These are phyloP conservation scores for Leptura quadrifasciata DNA, from an alignment of 2,888 invertebrate species.

Conservation along the genomic window DNA sequence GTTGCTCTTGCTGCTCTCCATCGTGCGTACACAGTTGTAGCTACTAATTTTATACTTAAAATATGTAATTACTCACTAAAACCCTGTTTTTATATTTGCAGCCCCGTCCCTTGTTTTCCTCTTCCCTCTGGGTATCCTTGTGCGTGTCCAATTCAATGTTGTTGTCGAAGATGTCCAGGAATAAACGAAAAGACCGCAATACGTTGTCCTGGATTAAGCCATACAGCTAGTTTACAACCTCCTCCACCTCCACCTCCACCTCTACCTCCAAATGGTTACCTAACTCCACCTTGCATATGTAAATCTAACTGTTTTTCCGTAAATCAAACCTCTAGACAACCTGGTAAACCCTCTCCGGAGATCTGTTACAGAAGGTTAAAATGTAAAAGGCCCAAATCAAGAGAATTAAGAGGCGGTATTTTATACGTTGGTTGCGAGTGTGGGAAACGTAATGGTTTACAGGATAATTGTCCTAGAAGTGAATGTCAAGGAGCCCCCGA, in stretches of 20 bases:
- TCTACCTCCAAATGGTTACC: conserved; percentile 72
- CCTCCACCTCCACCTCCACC: conserved; percentile 76
- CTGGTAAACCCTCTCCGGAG: conserved; percentile 77
- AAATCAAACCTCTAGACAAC: conserved; percentile 77
- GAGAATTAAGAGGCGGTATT: conserved; percentile 76
- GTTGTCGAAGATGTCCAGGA: conserved; percentile 73
- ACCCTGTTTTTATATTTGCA: conserved; percentile 77
- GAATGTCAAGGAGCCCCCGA: conserved; percentile 74
- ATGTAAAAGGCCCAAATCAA: conserved; percentile 73
- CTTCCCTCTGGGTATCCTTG: conserved; percentile 67
- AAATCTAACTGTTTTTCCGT: conserved; percentile 74
- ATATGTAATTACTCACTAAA: conserved; percentile 76
- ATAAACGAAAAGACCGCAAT: conserved; percentile 66
- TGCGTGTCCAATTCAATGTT: conserved; percentile 63
- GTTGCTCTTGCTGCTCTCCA: conserved; percentile 57
- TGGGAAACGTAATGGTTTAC: conserved; percentile 77
- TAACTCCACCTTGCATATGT: conserved; percentile 76
- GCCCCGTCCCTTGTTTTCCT: conserved; percentile 58
- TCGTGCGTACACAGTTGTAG: conserved; percentile 68
- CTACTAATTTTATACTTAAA: conserved; percentile 73
- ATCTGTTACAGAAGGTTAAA: conserved; percentile 74
- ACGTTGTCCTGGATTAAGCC: conserved; percentile 52
- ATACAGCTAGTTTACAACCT: conserved; percentile 74
- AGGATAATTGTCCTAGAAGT: conserved; percentile 76
- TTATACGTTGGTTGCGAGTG: conserved; percentile 78